Evolutionary conservation across 2,113 vertebrate genomes (phyloP), one percentile per base, ranked within the genome.

Genomic region (Rhagologus leucostigma): DNA sequence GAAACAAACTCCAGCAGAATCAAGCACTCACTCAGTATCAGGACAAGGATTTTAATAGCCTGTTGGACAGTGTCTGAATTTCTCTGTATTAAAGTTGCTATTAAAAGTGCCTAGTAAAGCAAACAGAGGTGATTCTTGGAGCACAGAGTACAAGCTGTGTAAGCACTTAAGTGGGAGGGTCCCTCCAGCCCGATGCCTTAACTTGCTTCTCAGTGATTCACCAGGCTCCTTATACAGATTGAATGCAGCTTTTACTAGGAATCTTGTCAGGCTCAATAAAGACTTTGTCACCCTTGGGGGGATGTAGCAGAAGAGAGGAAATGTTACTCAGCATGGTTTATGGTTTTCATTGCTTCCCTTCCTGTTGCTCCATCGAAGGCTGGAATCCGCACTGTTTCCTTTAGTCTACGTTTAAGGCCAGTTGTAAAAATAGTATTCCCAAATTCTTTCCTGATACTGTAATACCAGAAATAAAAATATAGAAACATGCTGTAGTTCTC

Each of bases 371-470:
- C 91, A 96, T 16, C 29, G 52, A 90, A 83, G 83, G 64, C 76
- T 95, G 94, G 69, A 96, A 93, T 76, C 76, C 0, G 0, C 3
- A 1, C 88, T 7, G 84, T 23, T 95, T 82, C 82, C 89, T 92
- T 91, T 53, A 67, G 22, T 89, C 93, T 56, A 93, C 33, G n/a
- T 86, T 56, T 82, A 87, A 84, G n/a, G 85, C 93, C 84, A 95
- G 55, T 84, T 92, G 84, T 90, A 96, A 97, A 97, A 97, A 96
- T 95, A 96, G 93, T 60, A 52, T 87, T 96, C 90, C 88, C 91
- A 82, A 97, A 96, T 96, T 95, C 89, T 77, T 96, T 97, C 94
- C 94, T 32, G 44, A 84, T 96, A 84, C 16, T 75, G 80, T 95
- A 93, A 94, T 47, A 88, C 39, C 23, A 91, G 74, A 52, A 95